phyloP scores from a whole-genome alignment of 2,113 vertebrate genomes.

The Pseudorasbora parva region DNA sequence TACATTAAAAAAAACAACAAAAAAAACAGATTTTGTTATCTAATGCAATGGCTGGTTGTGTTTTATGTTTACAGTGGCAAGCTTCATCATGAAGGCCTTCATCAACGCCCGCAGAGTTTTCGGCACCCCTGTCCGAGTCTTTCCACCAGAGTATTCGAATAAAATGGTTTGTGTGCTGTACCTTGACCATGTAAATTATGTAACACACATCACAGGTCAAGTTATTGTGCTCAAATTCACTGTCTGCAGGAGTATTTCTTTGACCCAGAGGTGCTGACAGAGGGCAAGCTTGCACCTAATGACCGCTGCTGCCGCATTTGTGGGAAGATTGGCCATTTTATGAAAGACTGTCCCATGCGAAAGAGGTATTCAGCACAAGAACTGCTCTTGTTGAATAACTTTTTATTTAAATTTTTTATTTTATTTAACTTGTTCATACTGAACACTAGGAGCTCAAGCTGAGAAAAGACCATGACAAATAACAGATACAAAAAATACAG shows the following conservation, averaged over 20 bases:
- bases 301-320: slow-evolving; percentile 97
- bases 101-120: slow-evolving; percentile 97
- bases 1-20: too few species aligned
- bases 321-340: slow-evolving; percentile 98
- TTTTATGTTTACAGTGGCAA: slow-evolving; percentile 87
- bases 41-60: slow-evolving; percentile 44
- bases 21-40: too few species aligned
- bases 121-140: slow-evolving; percentile 79
- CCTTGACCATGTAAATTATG: neutral
- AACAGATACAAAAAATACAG: too few species aligned
- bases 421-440: too few species aligned
- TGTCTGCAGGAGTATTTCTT: slow-evolving; percentile 92
- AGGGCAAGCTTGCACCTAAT: slow-evolving; percentile 95
- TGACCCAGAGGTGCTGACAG: slow-evolving; percentile 94
- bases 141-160: slow-evolving; percentile 8
- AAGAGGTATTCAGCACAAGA: slow-evolving; percentile 81
- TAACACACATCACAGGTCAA: neutral
- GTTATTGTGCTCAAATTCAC: neutral
- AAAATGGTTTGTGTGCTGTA: slow-evolving; percentile 21
- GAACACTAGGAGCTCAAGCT: too few species aligned
- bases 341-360: slow-evolving; percentile 98
- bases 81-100: slow-evolving; percentile 99
- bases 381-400: too few species aligned
- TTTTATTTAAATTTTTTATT: too few species aligned
- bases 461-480: too few species aligned